Percentiles rank a stretch among this genome's conserved stretches.
Evolutionary conservation across 2,113 vertebrate species (phyloP).

Genomic region (Chaetodon trifascialis): DNA sequence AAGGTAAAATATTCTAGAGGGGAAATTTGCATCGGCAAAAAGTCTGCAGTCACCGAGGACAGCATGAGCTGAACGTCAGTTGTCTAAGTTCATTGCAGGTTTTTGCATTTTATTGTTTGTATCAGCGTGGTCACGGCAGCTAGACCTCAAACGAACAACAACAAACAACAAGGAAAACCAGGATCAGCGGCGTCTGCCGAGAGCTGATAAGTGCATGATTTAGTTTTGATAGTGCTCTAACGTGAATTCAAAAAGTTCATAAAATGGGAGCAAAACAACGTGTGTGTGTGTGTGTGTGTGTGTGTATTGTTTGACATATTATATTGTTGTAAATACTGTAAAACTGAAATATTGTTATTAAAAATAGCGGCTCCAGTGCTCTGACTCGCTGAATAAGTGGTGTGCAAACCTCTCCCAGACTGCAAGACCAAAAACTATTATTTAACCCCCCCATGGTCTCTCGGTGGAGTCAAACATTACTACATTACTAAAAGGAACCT

Average conservation of each 20-base stretch:
- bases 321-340: not conserved
- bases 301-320: not conserved
- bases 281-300: not conserved
- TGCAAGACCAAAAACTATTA: not conserved
- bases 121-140: conserved; percentile 9
- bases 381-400: not conserved
- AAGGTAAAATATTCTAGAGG: conserved; percentile 43
- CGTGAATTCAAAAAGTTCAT: not conserved
- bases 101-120: not conserved
- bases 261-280: not conserved
- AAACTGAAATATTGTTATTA: not conserved
- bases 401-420: not conserved
- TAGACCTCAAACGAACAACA: not conserved
- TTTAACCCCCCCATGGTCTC: not conserved
- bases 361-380: not conserved
- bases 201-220: not conserved
- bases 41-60: conserved; percentile 29
- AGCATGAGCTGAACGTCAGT: not conserved
- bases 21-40: conserved; percentile 45
- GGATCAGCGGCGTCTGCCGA: not conserved
- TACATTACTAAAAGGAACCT: not conserved
- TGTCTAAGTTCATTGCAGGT: not conserved
- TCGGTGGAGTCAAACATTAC: not conserved
- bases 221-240: not conserved
- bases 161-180: not conserved